Evolutionary conservation across 2,113 vertebrate genomes (phyloP).

Genomic region (Eulacestoma nigropectus): DNA sequence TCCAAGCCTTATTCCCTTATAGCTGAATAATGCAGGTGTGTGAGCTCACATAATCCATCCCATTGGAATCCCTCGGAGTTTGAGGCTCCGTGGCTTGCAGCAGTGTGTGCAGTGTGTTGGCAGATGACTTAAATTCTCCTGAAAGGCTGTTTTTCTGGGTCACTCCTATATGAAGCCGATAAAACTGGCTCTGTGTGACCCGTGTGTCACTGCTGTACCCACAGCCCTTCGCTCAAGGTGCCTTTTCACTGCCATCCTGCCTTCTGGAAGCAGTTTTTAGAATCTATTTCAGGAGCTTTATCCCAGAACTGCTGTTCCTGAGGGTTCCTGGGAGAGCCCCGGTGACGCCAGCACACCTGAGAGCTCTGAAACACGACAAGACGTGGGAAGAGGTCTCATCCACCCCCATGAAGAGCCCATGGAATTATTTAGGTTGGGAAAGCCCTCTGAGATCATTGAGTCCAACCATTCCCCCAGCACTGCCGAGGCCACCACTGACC

Average conservation of each 20-base stretch:
- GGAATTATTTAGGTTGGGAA: background rate
- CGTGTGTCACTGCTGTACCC: background rate
- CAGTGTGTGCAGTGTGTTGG: background rate
- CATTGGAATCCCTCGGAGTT: background rate
- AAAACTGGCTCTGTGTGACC: slow-evolving; percentile 47
- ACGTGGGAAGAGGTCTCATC: background rate
- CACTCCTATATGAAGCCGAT: background rate
- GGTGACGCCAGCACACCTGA: background rate
- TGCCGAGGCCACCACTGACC: background rate
- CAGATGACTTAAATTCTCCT: slow-evolving; percentile 9
- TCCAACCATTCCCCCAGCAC: background rate
- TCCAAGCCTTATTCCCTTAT: background rate
- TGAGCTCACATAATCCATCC: background rate
- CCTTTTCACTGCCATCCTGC: background rate
- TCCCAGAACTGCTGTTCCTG: background rate
- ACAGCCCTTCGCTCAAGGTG: slow-evolving; percentile 42
- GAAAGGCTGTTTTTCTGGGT: slow-evolving; percentile 46
- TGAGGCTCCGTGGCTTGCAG: background rate
- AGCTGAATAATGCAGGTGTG: background rate
- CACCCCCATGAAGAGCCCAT: background rate
- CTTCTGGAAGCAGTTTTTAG: slow-evolving; percentile 4
- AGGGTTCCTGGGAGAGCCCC: background rate
- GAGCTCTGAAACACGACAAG: background rate
- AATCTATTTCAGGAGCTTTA: slow-evolving; percentile 22
- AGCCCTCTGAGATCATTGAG: background rate